These are phyloP conservation scores for Axis porcinus DNA, from an alignment of 2,113 vertebrate genomes.

Conservation along the genomic window DNA sequence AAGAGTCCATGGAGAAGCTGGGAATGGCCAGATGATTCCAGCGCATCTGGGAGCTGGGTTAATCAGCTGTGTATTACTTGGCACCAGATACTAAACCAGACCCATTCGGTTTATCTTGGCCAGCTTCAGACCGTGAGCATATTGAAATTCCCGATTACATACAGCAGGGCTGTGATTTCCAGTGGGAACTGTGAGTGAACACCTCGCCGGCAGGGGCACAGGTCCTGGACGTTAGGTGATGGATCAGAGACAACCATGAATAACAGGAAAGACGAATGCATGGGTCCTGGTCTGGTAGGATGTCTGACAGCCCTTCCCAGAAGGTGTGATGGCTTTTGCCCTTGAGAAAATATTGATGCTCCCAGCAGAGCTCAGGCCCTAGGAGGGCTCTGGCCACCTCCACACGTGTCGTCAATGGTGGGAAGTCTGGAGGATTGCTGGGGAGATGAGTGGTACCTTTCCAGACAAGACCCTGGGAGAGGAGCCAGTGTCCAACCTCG, in stretches of 20 bases:
- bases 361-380: not conserved
- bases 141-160: not conserved
- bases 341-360: not conserved
- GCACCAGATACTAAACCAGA: constrained; percentile 35
- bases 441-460: not conserved
- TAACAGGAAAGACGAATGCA: not conserved
- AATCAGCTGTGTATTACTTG: constrained; percentile 64
- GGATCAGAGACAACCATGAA: not conserved
- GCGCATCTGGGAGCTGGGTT: constrained; percentile 2
- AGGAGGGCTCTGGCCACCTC: not conserved
- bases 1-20: not conserved
- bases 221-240: not conserved
- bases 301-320: constrained; percentile 2
- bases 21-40: not conserved
- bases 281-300: not conserved
- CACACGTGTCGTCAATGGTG: not conserved
- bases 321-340: not conserved
- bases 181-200: not conserved
- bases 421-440: not conserved
- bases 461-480: not conserved
- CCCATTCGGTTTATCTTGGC: constrained; percentile 54
- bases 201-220: not conserved
- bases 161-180: not conserved
- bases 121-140: not conserved
- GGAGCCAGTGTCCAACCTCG: not conserved